Conservation (phyloP, 2,113 vertebrate species). For the Solea solea region DNA sequence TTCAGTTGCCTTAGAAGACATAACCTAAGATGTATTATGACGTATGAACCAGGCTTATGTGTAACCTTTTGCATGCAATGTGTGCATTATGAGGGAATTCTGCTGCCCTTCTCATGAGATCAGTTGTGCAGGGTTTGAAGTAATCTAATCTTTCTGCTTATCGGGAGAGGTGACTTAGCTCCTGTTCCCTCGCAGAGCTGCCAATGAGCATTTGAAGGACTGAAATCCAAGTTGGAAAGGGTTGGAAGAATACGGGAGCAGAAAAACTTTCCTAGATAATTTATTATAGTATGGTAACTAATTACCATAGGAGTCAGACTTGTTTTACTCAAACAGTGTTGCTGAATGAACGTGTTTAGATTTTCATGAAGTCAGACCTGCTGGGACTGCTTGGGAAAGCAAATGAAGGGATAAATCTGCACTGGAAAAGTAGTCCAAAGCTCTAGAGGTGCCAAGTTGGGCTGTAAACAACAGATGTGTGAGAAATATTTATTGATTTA, state of each 20-base stretch:
- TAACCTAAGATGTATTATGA: conserved; percentile 5
- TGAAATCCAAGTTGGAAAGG: not conserved
- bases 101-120: conserved; percentile 6
- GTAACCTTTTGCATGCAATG: not conserved
- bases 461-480: conserved; percentile 64
- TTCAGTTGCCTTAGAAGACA: not conserved
- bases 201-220: too few species aligned
- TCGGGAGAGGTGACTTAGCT: not conserved
- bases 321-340: not conserved
- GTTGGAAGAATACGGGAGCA: not conserved
- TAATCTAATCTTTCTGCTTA: conserved; percentile 35
- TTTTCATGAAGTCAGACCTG: not conserved
- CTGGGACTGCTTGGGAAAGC: conserved; percentile 12
- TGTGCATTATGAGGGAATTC: not conserved
- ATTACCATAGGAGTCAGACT: not conserved
- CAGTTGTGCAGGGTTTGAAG: not conserved
- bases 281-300: conserved; percentile 2
- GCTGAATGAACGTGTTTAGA: not conserved
- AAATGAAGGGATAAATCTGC: conserved; percentile 9
- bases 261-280: not conserved
- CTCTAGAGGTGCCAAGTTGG: conserved; percentile 4
- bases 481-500: conserved; percentile 53
- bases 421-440: conserved; percentile 13
- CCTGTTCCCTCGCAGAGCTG: too few species aligned
- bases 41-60: not conserved